phyloP scores from a whole-genome alignment of 2,888 invertebrate genomes.

The Epinotia brunnichana region DNA sequence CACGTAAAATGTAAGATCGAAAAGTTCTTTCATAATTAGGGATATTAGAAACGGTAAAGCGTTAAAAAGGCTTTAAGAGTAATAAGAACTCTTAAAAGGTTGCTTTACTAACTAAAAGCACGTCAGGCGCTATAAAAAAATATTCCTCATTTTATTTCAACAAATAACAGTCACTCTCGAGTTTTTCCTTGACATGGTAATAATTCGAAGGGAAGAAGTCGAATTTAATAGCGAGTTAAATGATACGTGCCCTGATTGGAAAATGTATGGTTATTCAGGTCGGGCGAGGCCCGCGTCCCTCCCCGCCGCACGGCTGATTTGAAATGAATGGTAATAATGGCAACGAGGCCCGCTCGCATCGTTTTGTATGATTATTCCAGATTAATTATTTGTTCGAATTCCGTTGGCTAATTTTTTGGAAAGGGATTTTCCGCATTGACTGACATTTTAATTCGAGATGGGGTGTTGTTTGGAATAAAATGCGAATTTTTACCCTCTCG shows the following conservation, averaged over 20 bases:
- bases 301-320: slow-evolving; percentile 81
- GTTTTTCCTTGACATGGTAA: slow-evolving; percentile 76
- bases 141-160: slow-evolving; percentile 5
- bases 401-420: slow-evolving; percentile 82
- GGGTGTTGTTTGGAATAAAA: slow-evolving; percentile 55
- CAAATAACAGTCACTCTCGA: slow-evolving; percentile 51
- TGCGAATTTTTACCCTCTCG: slow-evolving; percentile 42
- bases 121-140: not conserved
- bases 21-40: slow-evolving; percentile 30
- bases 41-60: not conserved
- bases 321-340: slow-evolving; percentile 84
- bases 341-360: slow-evolving; percentile 80
- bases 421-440: slow-evolving; percentile 81
- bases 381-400: slow-evolving; percentile 84
- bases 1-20: slow-evolving; percentile 68
- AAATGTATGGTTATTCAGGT: slow-evolving; percentile 84
- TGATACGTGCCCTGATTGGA: slow-evolving; percentile 84
- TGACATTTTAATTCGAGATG: slow-evolving; percentile 80
- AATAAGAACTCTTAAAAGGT: not conserved
- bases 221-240: slow-evolving; percentile 84
- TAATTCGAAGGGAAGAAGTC: slow-evolving; percentile 82
- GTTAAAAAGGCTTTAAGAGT: slow-evolving; percentile 10
- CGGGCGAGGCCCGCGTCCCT: slow-evolving; percentile 65
- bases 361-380: slow-evolving; percentile 84
- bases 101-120: not conserved